These are phyloP conservation scores for Mellilla xanthometata DNA, from an alignment of 2,888 invertebrate genomes.

Conservation along the genomic window DNA sequence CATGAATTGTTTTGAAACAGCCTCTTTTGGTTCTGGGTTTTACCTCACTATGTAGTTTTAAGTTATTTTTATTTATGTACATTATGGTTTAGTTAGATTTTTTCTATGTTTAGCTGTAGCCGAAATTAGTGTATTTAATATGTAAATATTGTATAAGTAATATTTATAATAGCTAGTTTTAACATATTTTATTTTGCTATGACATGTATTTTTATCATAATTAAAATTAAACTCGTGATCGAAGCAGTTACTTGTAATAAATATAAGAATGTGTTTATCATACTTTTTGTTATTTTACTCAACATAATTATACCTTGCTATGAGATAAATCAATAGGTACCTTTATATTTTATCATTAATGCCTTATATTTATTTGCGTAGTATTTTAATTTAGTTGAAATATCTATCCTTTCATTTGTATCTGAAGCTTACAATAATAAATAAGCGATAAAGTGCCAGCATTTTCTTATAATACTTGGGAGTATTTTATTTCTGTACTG, in stretches of 20 bases:
- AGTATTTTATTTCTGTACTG: too few relatives aligned
- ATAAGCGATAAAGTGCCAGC: too few relatives aligned
- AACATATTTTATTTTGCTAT: not conserved
- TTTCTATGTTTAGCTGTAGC: not conserved
- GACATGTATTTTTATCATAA: not conserved
- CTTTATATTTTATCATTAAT: too few relatives aligned
- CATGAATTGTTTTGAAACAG: slow-evolving; percentile 75
- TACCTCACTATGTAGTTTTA: slow-evolving; percentile 28
- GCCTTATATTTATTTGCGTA: too few relatives aligned
- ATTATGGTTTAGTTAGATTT: slow-evolving; percentile 5
- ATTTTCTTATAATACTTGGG: too few relatives aligned
- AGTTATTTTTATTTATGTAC: slow-evolving; percentile 12
- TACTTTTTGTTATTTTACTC: slow-evolving; percentile 1
- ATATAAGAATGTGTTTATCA: not conserved
- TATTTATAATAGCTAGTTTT: not conserved
- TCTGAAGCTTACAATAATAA: too few relatives aligned
- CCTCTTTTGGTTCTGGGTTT: slow-evolving; percentile 76
- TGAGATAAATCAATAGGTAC: too few relatives aligned
- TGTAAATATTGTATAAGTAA: not conserved
- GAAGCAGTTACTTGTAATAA: not conserved
- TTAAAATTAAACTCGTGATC: not conserved
- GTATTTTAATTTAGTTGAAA: too few relatives aligned
- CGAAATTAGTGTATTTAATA: not conserved
- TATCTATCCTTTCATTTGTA: too few relatives aligned
- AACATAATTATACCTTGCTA: too few relatives aligned